These are phyloP conservation scores for Caenorhabditis uteleia DNA, from an alignment of 2,888 invertebrate species.

Conservation along the genomic window DNA sequence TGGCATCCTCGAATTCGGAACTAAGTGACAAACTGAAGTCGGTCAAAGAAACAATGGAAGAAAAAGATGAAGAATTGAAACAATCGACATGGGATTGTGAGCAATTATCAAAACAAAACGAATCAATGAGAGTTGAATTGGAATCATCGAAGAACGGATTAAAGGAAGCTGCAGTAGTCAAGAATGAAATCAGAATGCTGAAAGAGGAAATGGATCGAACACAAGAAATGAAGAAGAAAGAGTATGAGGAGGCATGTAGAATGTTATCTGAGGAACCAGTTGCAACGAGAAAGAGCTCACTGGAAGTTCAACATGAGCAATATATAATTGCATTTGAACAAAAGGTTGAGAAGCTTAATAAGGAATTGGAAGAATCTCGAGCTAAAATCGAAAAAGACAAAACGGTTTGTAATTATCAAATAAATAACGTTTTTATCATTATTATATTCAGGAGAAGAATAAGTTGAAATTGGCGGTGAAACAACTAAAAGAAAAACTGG, in stretches of 20 bases:
- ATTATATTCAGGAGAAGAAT: conserved; percentile 8
- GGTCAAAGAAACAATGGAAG: conserved; percentile 14
- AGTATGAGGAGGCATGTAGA: conserved; percentile 19
- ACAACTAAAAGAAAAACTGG: conserved; percentile 1
- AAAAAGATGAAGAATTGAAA: conserved; percentile 25
- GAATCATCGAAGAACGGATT: conserved; percentile 15
- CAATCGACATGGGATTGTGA: conserved; percentile 22
- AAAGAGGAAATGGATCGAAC: too few species aligned
- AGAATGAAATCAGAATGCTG: conserved; percentile 4
- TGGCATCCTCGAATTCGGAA: conserved; percentile 19
- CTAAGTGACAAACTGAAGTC: conserved; percentile 15
- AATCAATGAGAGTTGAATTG: conserved; percentile 19
- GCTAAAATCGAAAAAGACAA: conserved; percentile 8
- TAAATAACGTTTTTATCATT: background rate
- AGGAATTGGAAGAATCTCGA: conserved; percentile 17
- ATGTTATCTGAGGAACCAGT: conserved; percentile 27
- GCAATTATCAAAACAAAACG: conserved; percentile 17
- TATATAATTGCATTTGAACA: conserved; percentile 43
- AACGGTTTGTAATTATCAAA: background rate
- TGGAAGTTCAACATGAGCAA: conserved; percentile 47
- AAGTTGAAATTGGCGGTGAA: conserved; percentile 16
- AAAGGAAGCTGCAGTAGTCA: conserved; percentile 19
- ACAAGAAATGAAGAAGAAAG: conserved; percentile 4
- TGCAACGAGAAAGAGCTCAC: conserved; percentile 24
- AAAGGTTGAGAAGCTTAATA: conserved; percentile 21